A percentile compares a stretch with the other conserved stretches of the same genome.
These are phyloP conservation scores for Aporophyla lueneburgensis DNA, from an alignment of 2,888 invertebrate species.

Conservation along the genomic window DNA sequence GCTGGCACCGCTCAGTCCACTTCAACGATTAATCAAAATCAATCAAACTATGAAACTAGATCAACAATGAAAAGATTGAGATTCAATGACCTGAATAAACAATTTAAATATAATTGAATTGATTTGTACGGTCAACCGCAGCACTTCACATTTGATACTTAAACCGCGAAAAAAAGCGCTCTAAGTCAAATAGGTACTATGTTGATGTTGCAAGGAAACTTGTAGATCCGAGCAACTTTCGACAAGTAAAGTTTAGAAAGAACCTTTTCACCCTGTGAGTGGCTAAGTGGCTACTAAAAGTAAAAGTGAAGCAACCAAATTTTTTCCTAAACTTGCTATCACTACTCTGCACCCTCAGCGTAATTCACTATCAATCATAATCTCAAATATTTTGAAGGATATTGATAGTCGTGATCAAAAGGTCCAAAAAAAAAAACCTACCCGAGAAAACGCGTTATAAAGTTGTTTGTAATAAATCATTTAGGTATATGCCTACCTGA, in stretches of 20 bases:
- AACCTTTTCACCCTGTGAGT: background rate
- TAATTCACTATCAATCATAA: too few relatives aligned
- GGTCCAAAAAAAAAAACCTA: background rate
- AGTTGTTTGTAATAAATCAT: background rate
- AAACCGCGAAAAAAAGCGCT: background rate
- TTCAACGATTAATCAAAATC: constrained; percentile 46
- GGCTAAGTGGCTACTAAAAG: background rate
- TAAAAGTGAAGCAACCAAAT: background rate
- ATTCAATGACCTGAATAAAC: constrained; percentile 49
- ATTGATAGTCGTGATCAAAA: background rate
- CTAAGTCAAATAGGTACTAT: background rate
- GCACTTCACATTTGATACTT: constrained; percentile 24
- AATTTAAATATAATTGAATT: constrained; percentile 34
- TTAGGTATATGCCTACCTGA: background rate
- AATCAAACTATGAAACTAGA: constrained; percentile 20
- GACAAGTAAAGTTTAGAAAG: background rate
- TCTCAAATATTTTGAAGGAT: too few relatives aligned
- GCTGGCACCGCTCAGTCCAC: constrained; percentile 27
- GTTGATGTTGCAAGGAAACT: background rate
- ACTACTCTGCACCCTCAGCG: too few relatives aligned
- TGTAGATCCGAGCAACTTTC: background rate
- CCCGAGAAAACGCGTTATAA: background rate
- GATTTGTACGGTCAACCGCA: constrained; percentile 26
- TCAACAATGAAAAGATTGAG: constrained; percentile 27
- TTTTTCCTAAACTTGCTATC: background rate